Conservation (phyloP, 1,140 invertebrate genomes). For the Papilio xuthus region DNA sequence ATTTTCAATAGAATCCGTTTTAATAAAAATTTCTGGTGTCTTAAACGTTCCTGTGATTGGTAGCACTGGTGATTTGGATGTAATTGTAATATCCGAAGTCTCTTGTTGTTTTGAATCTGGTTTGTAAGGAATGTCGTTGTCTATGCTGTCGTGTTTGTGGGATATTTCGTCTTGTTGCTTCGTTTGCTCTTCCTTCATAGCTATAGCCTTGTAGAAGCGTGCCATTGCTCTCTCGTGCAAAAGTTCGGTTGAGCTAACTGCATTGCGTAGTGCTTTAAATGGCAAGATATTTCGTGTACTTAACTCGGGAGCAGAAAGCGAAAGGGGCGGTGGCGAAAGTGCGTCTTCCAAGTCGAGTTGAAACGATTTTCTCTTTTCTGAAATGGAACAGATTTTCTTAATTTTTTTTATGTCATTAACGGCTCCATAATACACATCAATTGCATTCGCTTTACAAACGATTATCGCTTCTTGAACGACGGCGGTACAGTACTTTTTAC, state of each 20-base stretch:
- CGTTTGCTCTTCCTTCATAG: slow-evolving; percentile 86
- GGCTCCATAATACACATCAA: background rate
- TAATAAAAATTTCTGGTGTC: slow-evolving; percentile 58
- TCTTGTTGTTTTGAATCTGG: slow-evolving; percentile 47
- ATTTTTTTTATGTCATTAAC: background rate
- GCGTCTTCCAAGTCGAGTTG: slow-evolving; percentile 84
- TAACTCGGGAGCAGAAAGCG: slow-evolving; percentile 89
- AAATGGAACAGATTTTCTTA: slow-evolving; percentile 47
- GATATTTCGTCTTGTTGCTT: slow-evolving; percentile 58
- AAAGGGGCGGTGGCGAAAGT: slow-evolving; percentile 87
- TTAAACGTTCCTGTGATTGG: slow-evolving; percentile 40
- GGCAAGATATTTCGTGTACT: slow-evolving; percentile 78
- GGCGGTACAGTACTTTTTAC: too few species aligned
- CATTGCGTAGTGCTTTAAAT: slow-evolving; percentile 84
- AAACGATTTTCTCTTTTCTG: slow-evolving; percentile 83
- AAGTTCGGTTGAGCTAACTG: slow-evolving; percentile 90
- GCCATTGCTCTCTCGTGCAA: slow-evolving; percentile 90
- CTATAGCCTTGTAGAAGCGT: slow-evolving; percentile 88
- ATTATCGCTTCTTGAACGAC: too few species aligned
- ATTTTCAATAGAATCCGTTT: slow-evolving; percentile 64
- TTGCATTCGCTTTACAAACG: background rate
- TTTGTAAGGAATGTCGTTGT: slow-evolving; percentile 67
- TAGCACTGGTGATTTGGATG: slow-evolving; percentile 29
- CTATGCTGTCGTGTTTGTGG: slow-evolving; percentile 49
- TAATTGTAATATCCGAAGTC: slow-evolving; percentile 37